Conservation (phyloP, 1,140 invertebrate genomes). For the Calliopsis andreniformis region DNA sequence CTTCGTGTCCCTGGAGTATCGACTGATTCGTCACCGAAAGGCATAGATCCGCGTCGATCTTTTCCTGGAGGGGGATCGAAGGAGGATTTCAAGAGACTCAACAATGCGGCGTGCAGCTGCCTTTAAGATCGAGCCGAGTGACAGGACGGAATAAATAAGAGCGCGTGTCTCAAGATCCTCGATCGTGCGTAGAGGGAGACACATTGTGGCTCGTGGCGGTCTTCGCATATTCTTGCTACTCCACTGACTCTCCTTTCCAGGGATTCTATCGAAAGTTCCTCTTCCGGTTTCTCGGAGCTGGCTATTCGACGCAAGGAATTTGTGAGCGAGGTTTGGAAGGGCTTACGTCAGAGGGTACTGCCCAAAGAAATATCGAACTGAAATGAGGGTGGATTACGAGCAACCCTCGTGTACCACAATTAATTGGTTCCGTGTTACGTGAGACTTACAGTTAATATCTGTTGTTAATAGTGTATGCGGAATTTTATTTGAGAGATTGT, state of each 20-base stretch:
- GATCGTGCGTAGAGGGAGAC: conserved; percentile 29
- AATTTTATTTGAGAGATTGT: too few relatives aligned
- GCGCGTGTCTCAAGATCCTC: conserved; percentile 58
- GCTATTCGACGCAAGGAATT: neutral
- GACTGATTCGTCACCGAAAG: conserved; percentile 50
- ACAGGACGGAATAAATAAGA: conserved; percentile 69
- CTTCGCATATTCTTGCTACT: conserved; percentile 20
- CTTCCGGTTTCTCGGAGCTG: conserved; percentile 1
- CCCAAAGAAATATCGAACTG: too few relatives aligned
- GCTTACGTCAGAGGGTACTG: neutral
- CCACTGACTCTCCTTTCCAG: conserved; percentile 13
- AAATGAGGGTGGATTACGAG: neutral
- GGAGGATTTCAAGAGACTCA: conserved; percentile 56
- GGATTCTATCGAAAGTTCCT: neutral
- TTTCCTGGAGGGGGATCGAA: conserved; percentile 20
- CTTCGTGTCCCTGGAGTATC: conserved; percentile 28
- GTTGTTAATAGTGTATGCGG: too few relatives aligned
- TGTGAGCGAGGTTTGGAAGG: neutral
- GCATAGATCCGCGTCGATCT: conserved; percentile 44
- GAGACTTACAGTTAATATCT: too few relatives aligned
- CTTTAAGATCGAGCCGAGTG: conserved; percentile 51
- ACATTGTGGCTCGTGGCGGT: conserved; percentile 56
- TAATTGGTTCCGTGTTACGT: too few relatives aligned
- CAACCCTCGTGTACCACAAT: too few relatives aligned
- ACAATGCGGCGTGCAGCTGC: conserved; percentile 64